Percentiles rank a stretch among this genome's conserved stretches.
Conservation (phyloP, 2,113 vertebrate genomes). For the Calidris pugnax region DNA sequence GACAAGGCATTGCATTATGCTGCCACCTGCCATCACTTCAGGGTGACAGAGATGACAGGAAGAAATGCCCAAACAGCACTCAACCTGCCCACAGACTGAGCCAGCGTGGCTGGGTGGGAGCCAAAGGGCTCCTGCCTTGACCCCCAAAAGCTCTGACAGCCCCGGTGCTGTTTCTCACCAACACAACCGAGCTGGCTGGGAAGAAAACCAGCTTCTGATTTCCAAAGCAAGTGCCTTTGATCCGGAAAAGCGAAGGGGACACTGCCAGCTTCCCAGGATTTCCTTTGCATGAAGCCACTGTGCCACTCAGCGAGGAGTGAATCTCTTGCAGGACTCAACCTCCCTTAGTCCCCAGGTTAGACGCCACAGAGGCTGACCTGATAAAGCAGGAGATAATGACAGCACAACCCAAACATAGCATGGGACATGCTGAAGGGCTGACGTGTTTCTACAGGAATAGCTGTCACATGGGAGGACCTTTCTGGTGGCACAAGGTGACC, state of each 20-base stretch:
- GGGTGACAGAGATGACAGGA: neutral
- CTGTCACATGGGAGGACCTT: neutral
- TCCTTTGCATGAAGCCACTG: neutral
- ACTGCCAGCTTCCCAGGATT: neutral
- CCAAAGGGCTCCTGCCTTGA: neutral
- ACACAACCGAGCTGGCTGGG: neutral
- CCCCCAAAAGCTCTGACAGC: neutral
- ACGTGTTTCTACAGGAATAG: neutral
- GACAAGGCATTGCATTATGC: neutral
- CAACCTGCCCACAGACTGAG: neutral
- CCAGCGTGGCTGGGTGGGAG: fast-evolving
- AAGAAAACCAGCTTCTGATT: neutral
- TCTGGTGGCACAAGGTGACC: neutral
- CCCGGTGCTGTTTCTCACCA: neutral
- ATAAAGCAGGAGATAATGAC: neutral
- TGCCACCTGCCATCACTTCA: neutral
- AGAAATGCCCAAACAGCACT: neutral
- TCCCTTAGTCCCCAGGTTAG: neutral
- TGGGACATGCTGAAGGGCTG: neutral
- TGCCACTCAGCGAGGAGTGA: neutral
- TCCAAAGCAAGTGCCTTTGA: neutral
- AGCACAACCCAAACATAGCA: neutral
- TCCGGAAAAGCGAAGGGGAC: neutral
- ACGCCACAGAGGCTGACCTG: neutral
- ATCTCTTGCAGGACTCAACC: neutral